phyloP scores from a whole-genome alignment of 2,113 vertebrate species.

The Callipepla californica region DNA sequence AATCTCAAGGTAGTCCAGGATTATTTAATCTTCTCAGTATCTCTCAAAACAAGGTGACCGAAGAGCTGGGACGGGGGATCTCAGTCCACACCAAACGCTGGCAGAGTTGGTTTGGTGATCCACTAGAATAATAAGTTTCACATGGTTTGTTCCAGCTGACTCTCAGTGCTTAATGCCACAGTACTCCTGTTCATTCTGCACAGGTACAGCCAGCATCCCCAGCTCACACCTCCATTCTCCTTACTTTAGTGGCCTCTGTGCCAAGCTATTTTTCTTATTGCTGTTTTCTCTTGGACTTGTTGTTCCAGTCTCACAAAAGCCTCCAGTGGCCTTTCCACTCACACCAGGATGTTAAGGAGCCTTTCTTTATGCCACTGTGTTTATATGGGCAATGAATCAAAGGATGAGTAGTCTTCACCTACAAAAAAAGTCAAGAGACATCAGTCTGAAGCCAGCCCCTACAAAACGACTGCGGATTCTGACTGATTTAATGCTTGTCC shows the following conservation, averaged over 20 bases:
- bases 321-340: background rate
- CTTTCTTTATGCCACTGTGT: background rate
- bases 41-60: background rate
- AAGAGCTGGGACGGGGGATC: background rate
- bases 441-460: background rate
- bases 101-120: background rate
- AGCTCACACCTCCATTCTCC: background rate
- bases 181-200: background rate
- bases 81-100: background rate
- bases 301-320: background rate
- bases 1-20: background rate
- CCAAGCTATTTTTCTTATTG: background rate
- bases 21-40: background rate
- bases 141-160: background rate
- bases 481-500: background rate
- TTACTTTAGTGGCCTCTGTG: background rate
- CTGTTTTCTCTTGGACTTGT: background rate
- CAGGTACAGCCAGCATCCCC: background rate
- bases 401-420: background rate
- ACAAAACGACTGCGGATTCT: conserved; percentile 8
- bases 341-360: background rate
- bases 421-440: background rate
- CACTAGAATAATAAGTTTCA: background rate
- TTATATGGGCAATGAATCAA: background rate
- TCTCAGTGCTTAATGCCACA: rapidly evolving